Base-by-base conservation (phyloP, 2,888 invertebrate genomes). In the Drosophila anomalipes region DNA sequence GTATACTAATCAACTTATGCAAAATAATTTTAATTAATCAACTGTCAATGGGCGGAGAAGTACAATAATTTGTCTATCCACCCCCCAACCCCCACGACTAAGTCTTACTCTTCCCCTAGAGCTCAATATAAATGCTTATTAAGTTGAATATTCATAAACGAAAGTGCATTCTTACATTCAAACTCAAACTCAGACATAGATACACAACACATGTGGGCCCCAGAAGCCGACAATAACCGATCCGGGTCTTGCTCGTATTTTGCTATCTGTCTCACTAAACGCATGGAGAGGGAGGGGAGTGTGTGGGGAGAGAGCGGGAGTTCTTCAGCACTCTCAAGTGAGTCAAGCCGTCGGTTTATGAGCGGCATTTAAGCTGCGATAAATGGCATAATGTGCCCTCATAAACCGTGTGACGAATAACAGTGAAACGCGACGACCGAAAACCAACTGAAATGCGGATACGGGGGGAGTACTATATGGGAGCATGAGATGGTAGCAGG, bases 341-440 rank as follows among this genome's bases (percentile, higher is more conserved):
- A 70, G 77, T 82, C 81, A 77, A 66, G 81, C 61, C 58, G 70
- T 71, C 61, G 79, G 82, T 74, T 86, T 82, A 87, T 82, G 86
- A 75, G 86, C 82, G 59, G 73, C 80, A 86, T 85, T 86, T 87
- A 88, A 83, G 86, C 90, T 82, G 83, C 88, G 90, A 89, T 90
- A 86, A 86, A 86, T 85, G 90, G 81, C 86, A 86, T 86, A 86
- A 86, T 86, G 83, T 81, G 90, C 86, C 86, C 86, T 81, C 88
- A 90, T 86, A 86, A 90, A 89, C 72, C 74, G 81, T 82, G 82
- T 74, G 82, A 89, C 79, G 77, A 75, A 75, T 56, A 61, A 47
- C 30, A 60, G 70, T 7, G 63, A 64, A 65, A 59, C 51, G 61
- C 33, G 22, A 39, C 53, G 44, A 37, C 44, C 28, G 32, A 47